A percentile compares a stretch with the other conserved stretches of the same genome.
phyloP scores from a whole-genome alignment of 1,140 invertebrate genomes.

The Acarapis woodi region DNA sequence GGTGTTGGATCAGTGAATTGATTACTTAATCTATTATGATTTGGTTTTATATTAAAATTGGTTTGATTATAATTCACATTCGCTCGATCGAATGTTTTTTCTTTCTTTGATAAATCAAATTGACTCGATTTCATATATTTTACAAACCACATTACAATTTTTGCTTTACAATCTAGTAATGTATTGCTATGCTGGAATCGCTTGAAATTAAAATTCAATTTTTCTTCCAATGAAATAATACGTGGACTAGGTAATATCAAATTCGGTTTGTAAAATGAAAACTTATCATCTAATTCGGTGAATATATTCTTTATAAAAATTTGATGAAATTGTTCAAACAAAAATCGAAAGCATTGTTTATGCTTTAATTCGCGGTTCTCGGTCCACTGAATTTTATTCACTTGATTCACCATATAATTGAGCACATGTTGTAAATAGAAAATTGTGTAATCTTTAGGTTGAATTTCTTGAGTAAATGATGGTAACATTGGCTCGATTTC shows the following conservation, averaged over 20 bases:
- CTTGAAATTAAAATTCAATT: slow-evolving; percentile 5
- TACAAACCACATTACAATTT: slow-evolving; percentile 60
- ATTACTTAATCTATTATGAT: background rate
- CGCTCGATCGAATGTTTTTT: background rate
- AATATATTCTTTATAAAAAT: slow-evolving; percentile 71
- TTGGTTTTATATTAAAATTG: background rate
- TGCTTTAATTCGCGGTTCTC: slow-evolving; percentile 39
- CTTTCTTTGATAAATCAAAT: background rate
- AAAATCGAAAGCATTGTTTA: slow-evolving; percentile 54
- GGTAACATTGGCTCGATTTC: slow-evolving; percentile 56
- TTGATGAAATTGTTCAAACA: slow-evolving; percentile 66
- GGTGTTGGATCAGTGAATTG: background rate
- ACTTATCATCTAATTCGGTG: slow-evolving; percentile 20
- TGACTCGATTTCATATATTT: slow-evolving; percentile 24
- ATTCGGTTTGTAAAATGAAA: background rate
- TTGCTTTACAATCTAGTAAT: slow-evolving; percentile 41
- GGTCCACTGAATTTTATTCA: slow-evolving; percentile 65
- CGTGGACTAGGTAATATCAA: slow-evolving; percentile 9
- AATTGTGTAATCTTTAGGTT: slow-evolving; percentile 53
- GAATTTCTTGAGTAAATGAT: slow-evolving; percentile 49
- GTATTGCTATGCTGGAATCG: slow-evolving; percentile 16
- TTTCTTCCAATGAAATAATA: background rate
- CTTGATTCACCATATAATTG: slow-evolving; percentile 63
- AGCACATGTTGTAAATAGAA: slow-evolving; percentile 62
- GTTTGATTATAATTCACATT: background rate